Percentiles rank a stretch among this genome's conserved stretches.
Conservation (phyloP, 2,797 vertebrate species). For the Salarias fasciatus region DNA sequence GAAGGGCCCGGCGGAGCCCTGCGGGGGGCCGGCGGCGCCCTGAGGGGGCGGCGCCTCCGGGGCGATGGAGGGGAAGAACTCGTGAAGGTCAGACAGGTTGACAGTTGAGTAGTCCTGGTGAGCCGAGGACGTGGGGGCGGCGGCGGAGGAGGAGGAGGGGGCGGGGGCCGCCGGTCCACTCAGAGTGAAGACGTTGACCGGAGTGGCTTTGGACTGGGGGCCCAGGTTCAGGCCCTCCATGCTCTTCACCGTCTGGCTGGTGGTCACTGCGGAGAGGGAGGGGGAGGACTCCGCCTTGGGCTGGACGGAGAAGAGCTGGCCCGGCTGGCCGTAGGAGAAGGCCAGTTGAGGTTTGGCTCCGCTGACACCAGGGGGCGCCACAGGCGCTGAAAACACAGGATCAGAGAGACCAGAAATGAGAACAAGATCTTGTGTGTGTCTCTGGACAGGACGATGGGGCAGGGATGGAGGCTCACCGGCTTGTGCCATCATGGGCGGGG, state of each 20-base stretch:
- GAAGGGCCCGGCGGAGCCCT: not conserved
- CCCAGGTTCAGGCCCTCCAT: slow-evolving; percentile 69
- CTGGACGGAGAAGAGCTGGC: slow-evolving; percentile 69
- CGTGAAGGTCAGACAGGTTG: slow-evolving; percentile 79
- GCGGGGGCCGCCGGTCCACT: slow-evolving; percentile 15
- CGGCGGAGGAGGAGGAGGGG: slow-evolving; percentile 35
- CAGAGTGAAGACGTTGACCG: slow-evolving; percentile 47
- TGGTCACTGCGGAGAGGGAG: slow-evolving; percentile 32
- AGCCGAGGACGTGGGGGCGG: slow-evolving; percentile 12
- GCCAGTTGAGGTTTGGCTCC: slow-evolving; percentile 54
- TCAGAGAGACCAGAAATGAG: too few relatives aligned
- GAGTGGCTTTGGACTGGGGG: slow-evolving; percentile 57
- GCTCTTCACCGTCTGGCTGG: slow-evolving; percentile 71
- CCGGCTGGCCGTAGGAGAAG: slow-evolving; percentile 51
- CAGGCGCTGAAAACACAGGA: slow-evolving; percentile 36
- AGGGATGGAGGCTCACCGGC: slow-evolving; percentile 60
- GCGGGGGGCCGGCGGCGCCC: too few relatives aligned
- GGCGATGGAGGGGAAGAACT: slow-evolving; percentile 70
- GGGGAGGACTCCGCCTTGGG: slow-evolving; percentile 62
- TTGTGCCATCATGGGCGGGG: slow-evolving; percentile 28
- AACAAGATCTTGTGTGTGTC: too few relatives aligned
- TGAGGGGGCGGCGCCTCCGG: too few relatives aligned
- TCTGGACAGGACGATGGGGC: too few relatives aligned
- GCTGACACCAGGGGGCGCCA: slow-evolving; percentile 39
- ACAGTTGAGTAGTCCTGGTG: slow-evolving; percentile 73